These are phyloP conservation scores for Ips nitidus DNA, from an alignment of 1,140 invertebrate genomes.

Conservation along the genomic window DNA sequence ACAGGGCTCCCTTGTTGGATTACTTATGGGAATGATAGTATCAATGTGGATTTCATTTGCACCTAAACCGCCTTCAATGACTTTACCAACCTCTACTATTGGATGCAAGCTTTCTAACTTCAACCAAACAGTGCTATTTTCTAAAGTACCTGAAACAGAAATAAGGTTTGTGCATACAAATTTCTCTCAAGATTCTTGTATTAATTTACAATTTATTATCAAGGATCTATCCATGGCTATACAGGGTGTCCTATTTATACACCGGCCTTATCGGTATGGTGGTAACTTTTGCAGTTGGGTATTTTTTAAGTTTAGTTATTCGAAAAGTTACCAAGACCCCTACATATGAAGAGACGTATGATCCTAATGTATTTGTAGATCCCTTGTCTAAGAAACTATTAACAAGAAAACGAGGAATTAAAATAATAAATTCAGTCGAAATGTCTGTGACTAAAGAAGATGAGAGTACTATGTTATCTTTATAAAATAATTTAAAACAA, in stretches of 20 bases:
- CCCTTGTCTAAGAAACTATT: slow-evolving; percentile 58
- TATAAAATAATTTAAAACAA: too few relatives aligned
- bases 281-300: slow-evolving; percentile 65
- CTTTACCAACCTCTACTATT: slow-evolving; percentile 60
- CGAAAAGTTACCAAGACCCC: slow-evolving; percentile 46
- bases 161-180: slow-evolving; percentile 1
- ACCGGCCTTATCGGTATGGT: slow-evolving; percentile 71
- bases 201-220: slow-evolving; percentile 24
- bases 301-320: slow-evolving; percentile 58
- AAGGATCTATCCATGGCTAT: slow-evolving; percentile 65
- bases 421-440: slow-evolving; percentile 3
- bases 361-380: slow-evolving; percentile 68
- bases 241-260: slow-evolving; percentile 87
- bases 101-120: slow-evolving; percentile 54
- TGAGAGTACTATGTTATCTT: neutral
- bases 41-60: slow-evolving; percentile 87
- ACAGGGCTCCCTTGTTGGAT: slow-evolving; percentile 68
- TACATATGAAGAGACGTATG: slow-evolving; percentile 42
- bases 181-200: neutral
- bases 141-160: neutral
- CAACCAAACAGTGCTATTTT: neutral
- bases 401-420: slow-evolving; percentile 34
- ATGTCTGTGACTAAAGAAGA: neutral
- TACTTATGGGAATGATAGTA: slow-evolving; percentile 66
- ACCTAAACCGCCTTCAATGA: slow-evolving; percentile 65